Evolutionary conservation across 2,888 invertebrate species (phyloP).

Genomic region (Eulithis testata): DNA sequence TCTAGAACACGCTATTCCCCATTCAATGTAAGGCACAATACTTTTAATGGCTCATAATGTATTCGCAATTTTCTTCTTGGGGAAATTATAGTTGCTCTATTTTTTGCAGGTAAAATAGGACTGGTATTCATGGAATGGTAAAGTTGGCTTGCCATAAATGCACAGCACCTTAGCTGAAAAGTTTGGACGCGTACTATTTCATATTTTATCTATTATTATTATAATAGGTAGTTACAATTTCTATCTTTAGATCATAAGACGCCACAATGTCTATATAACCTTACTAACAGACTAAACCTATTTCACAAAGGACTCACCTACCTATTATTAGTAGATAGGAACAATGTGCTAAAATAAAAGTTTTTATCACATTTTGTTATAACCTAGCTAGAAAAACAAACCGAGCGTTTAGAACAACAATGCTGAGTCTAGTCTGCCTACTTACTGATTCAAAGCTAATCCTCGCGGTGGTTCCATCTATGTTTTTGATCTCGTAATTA

Average conservation of each 20-base stretch:
- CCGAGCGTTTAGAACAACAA: slow-evolving; percentile 24
- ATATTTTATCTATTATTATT: no score
- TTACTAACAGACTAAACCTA: no score
- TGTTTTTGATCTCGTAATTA: slow-evolving; percentile 61
- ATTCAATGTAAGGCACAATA: slow-evolving; percentile 45
- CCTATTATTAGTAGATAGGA: no score
- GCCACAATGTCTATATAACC: no score
- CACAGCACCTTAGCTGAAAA: no score
- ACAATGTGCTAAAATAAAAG: background rate
- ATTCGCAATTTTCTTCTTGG: slow-evolving; percentile 33
- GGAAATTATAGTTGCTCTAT: slow-evolving; percentile 17
- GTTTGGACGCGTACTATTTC: no score
- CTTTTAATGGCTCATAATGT: slow-evolving; percentile 44
- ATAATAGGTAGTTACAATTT: no score
- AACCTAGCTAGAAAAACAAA: slow-evolving; percentile 23
- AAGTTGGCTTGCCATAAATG: no score
- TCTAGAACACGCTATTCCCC: slow-evolving; percentile 55
- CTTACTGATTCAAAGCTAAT: slow-evolving; percentile 45
- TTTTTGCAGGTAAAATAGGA: slow-evolving; percentile 15
- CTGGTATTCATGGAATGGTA: no score
- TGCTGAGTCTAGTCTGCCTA: slow-evolving; percentile 31
- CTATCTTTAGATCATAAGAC: no score
- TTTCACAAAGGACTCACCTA: no score
- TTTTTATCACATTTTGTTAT: background rate
- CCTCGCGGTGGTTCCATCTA: slow-evolving; percentile 48